Conservation (phyloP, 2,888 invertebrate species). For the Ochropleura leucogaster region DNA sequence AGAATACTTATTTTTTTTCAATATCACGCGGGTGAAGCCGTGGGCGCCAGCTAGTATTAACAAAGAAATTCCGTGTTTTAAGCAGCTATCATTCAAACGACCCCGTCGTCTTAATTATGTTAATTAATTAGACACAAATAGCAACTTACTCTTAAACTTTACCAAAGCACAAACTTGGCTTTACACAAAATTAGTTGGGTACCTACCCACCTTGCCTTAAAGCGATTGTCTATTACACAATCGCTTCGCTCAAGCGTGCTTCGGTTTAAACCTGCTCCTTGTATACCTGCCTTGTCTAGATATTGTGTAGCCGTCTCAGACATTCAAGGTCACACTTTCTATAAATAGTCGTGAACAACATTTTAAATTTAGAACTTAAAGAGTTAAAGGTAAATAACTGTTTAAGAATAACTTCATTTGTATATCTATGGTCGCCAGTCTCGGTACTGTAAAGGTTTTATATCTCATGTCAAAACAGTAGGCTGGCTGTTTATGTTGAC, state of each 20-base stretch:
- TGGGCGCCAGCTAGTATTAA: not conserved
- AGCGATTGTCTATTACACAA: constrained; percentile 46
- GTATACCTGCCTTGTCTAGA: not conserved
- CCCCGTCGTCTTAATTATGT: not conserved
- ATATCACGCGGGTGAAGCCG: too few relatives aligned
- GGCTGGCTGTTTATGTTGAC: too few relatives aligned
- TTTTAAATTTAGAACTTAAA: constrained; percentile 6
- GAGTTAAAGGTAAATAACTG: not conserved
- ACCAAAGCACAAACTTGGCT: constrained; percentile 4
- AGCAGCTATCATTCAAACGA: not conserved
- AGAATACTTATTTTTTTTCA: too few relatives aligned
- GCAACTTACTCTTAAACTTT: not conserved
- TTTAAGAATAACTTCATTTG: not conserved
- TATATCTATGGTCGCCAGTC: not conserved
- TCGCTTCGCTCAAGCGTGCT: constrained; percentile 48
- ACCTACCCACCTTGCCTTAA: constrained; percentile 6
- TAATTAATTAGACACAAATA: not conserved
- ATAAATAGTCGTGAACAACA: not conserved
- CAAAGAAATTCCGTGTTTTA: not conserved
- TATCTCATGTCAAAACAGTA: too few relatives aligned
- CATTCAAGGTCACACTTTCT: constrained; percentile 29
- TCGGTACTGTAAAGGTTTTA: too few relatives aligned
- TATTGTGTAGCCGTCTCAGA: constrained; percentile 33
- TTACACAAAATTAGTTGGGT: constrained; percentile 5
- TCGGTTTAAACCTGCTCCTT: constrained; percentile 3